These are phyloP conservation scores for Carapus acus DNA, from an alignment of 2,797 vertebrate genomes.

Conservation along the genomic window DNA sequence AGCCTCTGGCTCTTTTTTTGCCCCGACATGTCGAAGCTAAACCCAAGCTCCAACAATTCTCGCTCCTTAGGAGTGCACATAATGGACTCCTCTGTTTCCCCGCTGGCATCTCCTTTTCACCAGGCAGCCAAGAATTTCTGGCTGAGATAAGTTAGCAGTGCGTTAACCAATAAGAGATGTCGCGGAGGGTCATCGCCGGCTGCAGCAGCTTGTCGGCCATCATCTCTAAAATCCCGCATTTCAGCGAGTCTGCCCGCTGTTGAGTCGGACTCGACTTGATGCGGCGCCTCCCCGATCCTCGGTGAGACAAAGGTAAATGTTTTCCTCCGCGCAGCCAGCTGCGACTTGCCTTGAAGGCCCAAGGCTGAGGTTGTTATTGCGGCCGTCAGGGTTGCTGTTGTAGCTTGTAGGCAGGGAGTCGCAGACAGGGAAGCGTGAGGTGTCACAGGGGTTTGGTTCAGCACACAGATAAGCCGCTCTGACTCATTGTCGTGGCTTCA, in stretches of 20 bases:
- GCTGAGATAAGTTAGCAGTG: conserved; percentile 48
- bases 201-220: conserved; percentile 41
- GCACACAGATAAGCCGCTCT: conserved; percentile 43
- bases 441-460: conserved; percentile 47
- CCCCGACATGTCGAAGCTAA: conserved; percentile 45
- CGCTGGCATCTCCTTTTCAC: conserved; percentile 57
- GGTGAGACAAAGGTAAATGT: no score
- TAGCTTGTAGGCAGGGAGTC: conserved; percentile 40
- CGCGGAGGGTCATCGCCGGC: conserved; percentile 53
- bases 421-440: conserved; percentile 40
- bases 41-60: conserved; percentile 46
- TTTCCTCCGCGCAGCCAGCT: not conserved
- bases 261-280: conserved; percentile 2
- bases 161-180: conserved; percentile 52
- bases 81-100: conserved; percentile 64
- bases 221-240: conserved; percentile 31
- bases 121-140: conserved; percentile 68
- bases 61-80: conserved; percentile 63
- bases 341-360: conserved; percentile 11
- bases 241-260: conserved; percentile 30
- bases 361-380: conserved; percentile 29
- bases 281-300: conserved; percentile 5
- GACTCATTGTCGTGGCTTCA: conserved; percentile 34
- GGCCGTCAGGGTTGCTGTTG: conserved; percentile 19
- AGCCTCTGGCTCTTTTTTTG: conserved; percentile 10